Evolutionary conservation across 2,888 invertebrate species (phyloP), one percentile per base, ranked within the genome.

Genomic region (Eupeodes latifasciatus): DNA sequence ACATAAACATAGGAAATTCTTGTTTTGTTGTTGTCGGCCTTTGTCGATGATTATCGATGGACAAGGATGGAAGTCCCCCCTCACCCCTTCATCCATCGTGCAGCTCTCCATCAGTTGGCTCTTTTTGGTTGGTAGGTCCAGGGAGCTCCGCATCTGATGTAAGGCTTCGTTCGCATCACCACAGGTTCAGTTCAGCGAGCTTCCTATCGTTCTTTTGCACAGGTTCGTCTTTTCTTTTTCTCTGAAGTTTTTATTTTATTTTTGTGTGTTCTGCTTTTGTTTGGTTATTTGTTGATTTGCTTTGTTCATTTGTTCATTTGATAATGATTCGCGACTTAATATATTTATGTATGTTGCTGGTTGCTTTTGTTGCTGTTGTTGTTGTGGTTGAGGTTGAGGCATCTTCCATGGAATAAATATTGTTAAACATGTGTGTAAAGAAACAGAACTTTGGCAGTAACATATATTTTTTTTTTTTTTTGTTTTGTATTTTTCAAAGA

Each of bases 1-100:
- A 90, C 90, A 89, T 90, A 90, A 90, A 90, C 90, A 90, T 90
- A 85, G 90, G 82, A 88, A 89, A 90, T 87, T 88, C 89, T 85
- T 90, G 90, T 90, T 90, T 89, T 89, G 89, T 85, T 89, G 89
- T 89, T 89, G 81, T 85, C 81, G 85, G 89, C 81, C 85, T 85
- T 85, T 89, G 85, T 89, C 89, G 89, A 89, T 89, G 89, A 89
- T 89, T 89, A 89, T 89, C 89, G 85, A 89, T 89, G 85, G 81
- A 79, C 79, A 89, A 79, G 84, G 78, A 85, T 81, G 83, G 53
- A 47, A 51, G 51, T 16, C 59, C 53, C 27, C 49, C 59, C 49
- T 51, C 1, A 14, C 16, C 7, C 5, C 64, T 27, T 9, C 53
- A 27, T 27, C 27, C 27, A 27, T 27, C 27, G 27, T 27, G 27